Evolutionary conservation across 2,888 invertebrate genomes (phyloP).

Genomic region (Yponomeuta plumbellus): DNA sequence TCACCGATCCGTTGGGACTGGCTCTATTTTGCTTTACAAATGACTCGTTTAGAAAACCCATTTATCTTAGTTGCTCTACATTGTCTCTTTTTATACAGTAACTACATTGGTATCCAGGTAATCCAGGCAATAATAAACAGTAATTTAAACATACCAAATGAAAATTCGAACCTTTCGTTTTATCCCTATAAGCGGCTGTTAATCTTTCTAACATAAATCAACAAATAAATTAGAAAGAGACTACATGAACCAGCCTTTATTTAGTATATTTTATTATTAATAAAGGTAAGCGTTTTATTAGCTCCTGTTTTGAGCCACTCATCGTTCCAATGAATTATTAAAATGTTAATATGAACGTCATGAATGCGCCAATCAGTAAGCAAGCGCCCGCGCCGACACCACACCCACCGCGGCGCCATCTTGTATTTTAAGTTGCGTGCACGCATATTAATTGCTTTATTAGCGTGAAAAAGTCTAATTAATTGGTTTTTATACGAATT

Average conservation of each 20-base stretch:
- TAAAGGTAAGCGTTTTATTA: background rate
- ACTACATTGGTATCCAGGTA: background rate
- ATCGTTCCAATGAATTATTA: conserved; percentile 45
- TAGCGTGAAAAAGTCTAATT: conserved; percentile 25
- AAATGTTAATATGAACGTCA: conserved; percentile 34
- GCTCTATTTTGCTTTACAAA: background rate
- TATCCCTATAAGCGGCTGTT: too few relatives aligned
- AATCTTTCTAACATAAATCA: too few relatives aligned
- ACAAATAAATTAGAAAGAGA: too few relatives aligned
- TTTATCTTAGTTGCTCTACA: background rate
- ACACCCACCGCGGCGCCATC: conserved; percentile 68
- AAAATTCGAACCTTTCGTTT: too few relatives aligned
- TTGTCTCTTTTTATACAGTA: background rate
- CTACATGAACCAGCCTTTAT: too few relatives aligned
- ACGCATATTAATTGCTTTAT: conserved; percentile 50
- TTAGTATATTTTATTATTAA: background rate
- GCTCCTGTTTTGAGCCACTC: conserved; percentile 19
- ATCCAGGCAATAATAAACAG: background rate
- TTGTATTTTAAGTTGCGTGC: conserved; percentile 45
- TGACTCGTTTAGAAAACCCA: background rate
- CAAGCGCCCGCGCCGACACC: conserved; percentile 39
- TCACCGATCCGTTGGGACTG: background rate
- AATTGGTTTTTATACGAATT: conserved; percentile 2
- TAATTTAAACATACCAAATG: background rate
- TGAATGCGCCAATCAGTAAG: conserved; percentile 49